Conservation (phyloP, 2,888 invertebrate species). For the Ormia ochracea region DNA sequence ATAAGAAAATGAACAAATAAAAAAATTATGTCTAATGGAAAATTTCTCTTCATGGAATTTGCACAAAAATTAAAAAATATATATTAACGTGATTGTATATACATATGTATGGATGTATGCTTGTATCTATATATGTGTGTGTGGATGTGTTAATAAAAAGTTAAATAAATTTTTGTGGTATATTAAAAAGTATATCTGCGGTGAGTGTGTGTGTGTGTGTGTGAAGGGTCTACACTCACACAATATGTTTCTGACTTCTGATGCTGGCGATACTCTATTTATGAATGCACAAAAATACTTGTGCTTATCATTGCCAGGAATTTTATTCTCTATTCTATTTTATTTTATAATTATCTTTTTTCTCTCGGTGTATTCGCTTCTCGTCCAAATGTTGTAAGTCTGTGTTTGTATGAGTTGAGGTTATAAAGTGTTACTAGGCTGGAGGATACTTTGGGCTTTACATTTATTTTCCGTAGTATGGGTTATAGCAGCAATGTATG, state of each 20-base stretch:
- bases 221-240: neutral
- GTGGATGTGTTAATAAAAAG: too few species aligned
- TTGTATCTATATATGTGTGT: too few species aligned
- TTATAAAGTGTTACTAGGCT: slow-evolving; percentile 62
- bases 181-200: neutral
- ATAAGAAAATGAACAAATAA: slow-evolving; percentile 35
- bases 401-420: slow-evolving; percentile 43
- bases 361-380: slow-evolving; percentile 4
- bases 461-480: slow-evolving; percentile 16
- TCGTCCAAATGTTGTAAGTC: neutral
- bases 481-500: slow-evolving; percentile 17
- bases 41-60: slow-evolving; percentile 75
- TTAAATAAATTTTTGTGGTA: slow-evolving; percentile 59
- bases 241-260: neutral
- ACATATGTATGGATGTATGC: too few species aligned
- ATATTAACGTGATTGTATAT: neutral
- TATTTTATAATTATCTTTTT: slow-evolving; percentile 20
- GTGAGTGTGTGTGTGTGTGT: neutral
- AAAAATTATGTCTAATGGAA: slow-evolving; percentile 70
- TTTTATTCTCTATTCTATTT: slow-evolving; percentile 30
- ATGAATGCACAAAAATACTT: slow-evolving; percentile 29
- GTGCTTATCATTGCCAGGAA: slow-evolving; percentile 11
- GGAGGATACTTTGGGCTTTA: slow-evolving; percentile 37
- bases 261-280: slow-evolving; percentile 14
- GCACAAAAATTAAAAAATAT: slow-evolving; percentile 72